phyloP scores from a whole-genome alignment of 2,797 vertebrate genomes.

The Scleropages formosus region DNA sequence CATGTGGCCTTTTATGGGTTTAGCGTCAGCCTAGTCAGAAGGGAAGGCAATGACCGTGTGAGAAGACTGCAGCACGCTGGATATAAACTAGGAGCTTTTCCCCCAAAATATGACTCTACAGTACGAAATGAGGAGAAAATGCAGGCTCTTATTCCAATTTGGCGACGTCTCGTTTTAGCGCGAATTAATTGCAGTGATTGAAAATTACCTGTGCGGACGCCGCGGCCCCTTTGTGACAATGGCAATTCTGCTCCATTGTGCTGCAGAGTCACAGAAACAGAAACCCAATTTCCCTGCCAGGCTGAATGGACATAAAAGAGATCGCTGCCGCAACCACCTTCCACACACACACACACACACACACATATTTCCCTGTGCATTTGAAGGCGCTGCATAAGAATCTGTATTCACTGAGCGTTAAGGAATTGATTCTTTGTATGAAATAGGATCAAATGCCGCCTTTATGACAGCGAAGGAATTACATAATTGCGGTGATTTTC shows the following conservation, averaged over 20 bases:
- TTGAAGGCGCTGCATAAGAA: neutral
- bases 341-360: neutral
- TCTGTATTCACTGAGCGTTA: neutral
- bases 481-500: neutral
- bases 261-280: neutral
- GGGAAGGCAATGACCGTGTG: neutral
- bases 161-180: neutral
- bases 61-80: neutral
- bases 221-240: neutral
- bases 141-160: neutral
- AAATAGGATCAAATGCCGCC: constrained; percentile 8
- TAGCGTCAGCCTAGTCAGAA: neutral
- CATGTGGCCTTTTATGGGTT: neutral
- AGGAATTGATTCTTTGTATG: too few relatives aligned
- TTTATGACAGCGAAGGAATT: constrained; percentile 3
- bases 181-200: constrained; percentile 6
- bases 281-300: neutral
- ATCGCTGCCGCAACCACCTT: neutral
- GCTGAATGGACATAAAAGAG: constrained; percentile 1
- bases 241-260: neutral
- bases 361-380: too few relatives aligned
- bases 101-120: neutral
- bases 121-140: neutral
- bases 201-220: neutral
- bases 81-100: neutral